Evolutionary conservation across 2,113 vertebrate species (phyloP), one percentile per base, ranked within the genome.

Genomic region (Lamprologus callipterus): DNA sequence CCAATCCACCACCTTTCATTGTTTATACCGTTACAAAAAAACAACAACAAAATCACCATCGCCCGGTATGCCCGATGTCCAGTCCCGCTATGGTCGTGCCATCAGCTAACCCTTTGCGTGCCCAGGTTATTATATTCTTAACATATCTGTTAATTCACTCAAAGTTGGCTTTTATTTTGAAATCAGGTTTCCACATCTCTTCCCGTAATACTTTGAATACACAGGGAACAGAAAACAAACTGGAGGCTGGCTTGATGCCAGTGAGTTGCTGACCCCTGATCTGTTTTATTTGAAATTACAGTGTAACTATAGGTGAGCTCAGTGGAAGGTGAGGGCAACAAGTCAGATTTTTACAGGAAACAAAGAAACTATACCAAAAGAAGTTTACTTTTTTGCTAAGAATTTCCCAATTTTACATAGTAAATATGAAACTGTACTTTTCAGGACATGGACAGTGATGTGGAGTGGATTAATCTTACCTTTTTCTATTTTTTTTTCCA

Each of bases 251-350:
- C 23, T 57, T 57, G 55, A 16, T 7, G 0, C 12, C 3, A 57
- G 55, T 57, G 55, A 13, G 55, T 58, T 55, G 21, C 53, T 0
- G 0, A 13, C 2, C 11, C 53, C 53, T 55, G 21, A 55, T 13
- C 21, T 55, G 21, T 57, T 57, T 21, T 57, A 26, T 57, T 26
- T 57, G 54, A 57, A 57, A 57, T 57, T 60, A 60, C 14, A 60
- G 0, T 60, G 26, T 17, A 60, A 60, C 57, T 60, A 60, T 31
- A 60, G 57, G 8, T 31, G 26, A 9, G 57, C 14, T 31, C 26
- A 60, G 2, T 31, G 14, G 57, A 17, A 60, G 26, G 2, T 60
- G 26, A 60, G 14, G 26, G 14, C 26, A 60, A 60, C 26, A 9
- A 9, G 26, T 60, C 57, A 31, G 26, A 2, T 60, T 60, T 60